Base-by-base conservation (phyloP, 2,888 invertebrate species). In the Sphinx pinastri region DNA sequence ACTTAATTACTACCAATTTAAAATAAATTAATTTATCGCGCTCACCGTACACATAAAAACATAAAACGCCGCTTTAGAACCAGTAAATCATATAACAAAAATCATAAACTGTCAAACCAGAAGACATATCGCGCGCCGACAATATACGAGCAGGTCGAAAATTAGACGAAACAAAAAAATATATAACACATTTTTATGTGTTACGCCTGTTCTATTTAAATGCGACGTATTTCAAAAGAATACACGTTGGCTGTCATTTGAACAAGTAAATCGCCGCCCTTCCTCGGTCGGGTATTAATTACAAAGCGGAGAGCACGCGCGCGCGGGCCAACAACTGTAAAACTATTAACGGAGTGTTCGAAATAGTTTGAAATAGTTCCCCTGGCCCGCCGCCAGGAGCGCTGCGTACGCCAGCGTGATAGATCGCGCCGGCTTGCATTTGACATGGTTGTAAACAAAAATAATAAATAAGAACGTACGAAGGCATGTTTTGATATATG, bases 371-470 rank as follows among this genome's bases (percentile, higher is more conserved):
- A 84, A 91, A 91, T 91, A 91, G 91, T 91, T 90, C 83, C 86
- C 77, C 89, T 93, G 92, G 92, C 90, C 63, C 73, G 68, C 80
- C 84, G 91, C 92, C 92, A 93, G 88, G 77, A 75, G 88, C 85
- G 84, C 83, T 80, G 78, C 77, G 75, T 68, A 73, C 77, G 78
- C 72, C 38, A 71, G 74, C 70, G 70, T 89, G 89, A 91, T 88
- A 88, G 89, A 91, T 90, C 85, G 88, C 80, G 79, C 77, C 80
- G 83, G 85, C 84, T 83, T 88, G 90, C 86, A 77, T 88, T 86
- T 89, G 92, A 91, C 92, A 85, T 80, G 82, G 84, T 80, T 86
- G 88, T 88, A 91, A 91, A 91, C 90, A 91, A 89, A 90, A 91
- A 90, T 87, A 91, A 88, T 88, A 90, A 90, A 89, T 85, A 90